These are phyloP conservation scores for Anolis apletophallus DNA, from an alignment of 2,797 vertebrate species.

Conservation along the genomic window DNA sequence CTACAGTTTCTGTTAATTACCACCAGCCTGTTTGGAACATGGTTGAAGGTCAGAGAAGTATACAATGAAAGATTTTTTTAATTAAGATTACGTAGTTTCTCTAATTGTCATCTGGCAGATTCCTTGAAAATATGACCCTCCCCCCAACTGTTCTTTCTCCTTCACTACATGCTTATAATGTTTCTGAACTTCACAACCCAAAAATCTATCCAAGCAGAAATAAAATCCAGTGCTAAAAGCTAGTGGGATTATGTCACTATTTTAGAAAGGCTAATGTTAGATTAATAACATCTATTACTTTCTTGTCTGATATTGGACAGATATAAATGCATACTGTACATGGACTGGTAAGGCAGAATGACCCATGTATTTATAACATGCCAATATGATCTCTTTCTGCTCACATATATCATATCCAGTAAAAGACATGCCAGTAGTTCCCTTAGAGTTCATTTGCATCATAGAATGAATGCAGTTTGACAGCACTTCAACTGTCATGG, in stretches of 20 bases:
- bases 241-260: accelerated
- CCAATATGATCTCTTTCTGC: not conserved
- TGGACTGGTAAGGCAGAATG: not conserved
- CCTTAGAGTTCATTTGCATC: not conserved
- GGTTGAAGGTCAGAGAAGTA: not conserved
- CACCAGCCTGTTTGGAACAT: not conserved
- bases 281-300: not conserved
- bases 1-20: not conserved
- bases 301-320: not conserved
- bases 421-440: not conserved
- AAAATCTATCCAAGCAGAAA: conserved; percentile 31
- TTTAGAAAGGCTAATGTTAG: conserved; percentile 26
- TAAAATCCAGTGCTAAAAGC: conserved; percentile 40
- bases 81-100: not conserved
- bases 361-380: not conserved
- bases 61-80: not conserved
- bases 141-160: conserved; percentile 2
- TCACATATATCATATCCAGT: not conserved
- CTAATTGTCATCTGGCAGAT: not conserved
- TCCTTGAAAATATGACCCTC: conserved; percentile 15
- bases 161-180: conserved; percentile 13
- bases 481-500: no score
- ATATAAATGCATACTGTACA: not conserved
- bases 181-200: conserved; percentile 18
- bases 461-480: no score